Conservation (phyloP, 2,113 vertebrate genomes). For the Catharus bicknelli region DNA sequence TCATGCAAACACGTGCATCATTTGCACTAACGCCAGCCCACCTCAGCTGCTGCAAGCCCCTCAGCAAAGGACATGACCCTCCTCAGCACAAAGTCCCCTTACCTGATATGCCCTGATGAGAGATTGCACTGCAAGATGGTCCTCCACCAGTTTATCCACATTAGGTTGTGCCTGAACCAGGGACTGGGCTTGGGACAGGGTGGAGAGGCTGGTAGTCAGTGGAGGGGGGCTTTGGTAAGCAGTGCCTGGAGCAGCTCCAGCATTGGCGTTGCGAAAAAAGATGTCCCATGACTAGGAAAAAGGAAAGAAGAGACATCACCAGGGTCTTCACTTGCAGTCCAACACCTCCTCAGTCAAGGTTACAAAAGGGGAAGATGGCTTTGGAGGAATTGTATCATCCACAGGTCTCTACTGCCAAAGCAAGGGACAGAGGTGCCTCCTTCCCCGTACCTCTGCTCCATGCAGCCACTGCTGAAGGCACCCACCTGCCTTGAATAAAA, state of each 20-base stretch:
- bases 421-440: neutral
- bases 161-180: conserved; percentile 78
- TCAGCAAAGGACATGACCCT: fast-evolving
- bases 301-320: neutral
- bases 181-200: conserved; percentile 65
- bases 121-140: conserved; percentile 92
- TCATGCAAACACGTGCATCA: neutral
- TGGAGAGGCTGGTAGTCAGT: conserved; percentile 69
- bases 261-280: conserved; percentile 90
- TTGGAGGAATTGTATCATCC: too few relatives aligned
- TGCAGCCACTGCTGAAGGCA: fast-evolving
- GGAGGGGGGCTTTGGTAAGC: conserved; percentile 88
- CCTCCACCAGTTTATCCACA: conserved; percentile 90
- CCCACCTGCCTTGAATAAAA: neutral
- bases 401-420: neutral
- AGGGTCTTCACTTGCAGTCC: neutral
- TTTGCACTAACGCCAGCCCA: fast-evolving
- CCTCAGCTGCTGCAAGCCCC: fast-evolving
- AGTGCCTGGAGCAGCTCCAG: conserved; percentile 85
- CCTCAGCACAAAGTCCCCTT: neutral
- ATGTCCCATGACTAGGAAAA: conserved; percentile 91
- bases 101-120: conserved; percentile 97
- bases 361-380: too few relatives aligned
- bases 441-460: neutral
- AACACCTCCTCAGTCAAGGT: fast-evolving